Conservation (phyloP, 2,888 invertebrate genomes). For the Netelia inedita region DNA sequence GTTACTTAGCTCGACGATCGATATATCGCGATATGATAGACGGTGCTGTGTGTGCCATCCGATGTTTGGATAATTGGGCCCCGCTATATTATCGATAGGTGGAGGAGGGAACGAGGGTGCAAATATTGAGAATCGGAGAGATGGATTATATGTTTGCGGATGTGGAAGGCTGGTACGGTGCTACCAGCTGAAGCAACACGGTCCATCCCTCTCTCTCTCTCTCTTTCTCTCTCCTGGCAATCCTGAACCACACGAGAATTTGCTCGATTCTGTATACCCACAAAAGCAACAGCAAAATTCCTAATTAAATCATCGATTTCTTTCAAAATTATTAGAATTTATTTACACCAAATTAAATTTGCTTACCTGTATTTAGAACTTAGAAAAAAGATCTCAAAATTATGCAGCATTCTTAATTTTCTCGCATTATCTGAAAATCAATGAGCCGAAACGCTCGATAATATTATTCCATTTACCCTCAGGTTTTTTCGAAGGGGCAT, state of each 20-base stretch:
- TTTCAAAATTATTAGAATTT: not conserved
- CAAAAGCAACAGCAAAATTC: not conserved
- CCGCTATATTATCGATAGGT: constrained; percentile 69
- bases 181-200: constrained; percentile 69
- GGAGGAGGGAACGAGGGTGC: constrained; percentile 53
- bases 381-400: too few species aligned
- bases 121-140: constrained; percentile 70
- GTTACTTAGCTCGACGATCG: constrained; percentile 46
- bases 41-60: constrained; percentile 31
- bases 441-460: not conserved
- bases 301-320: not conserved
- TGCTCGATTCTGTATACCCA: constrained; percentile 22
- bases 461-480: constrained; percentile 6
- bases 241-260: constrained; percentile 6
- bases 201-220: constrained; percentile 24
- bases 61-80: constrained; percentile 68
- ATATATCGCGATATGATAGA: constrained; percentile 54
- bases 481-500: not conserved
- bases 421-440: constrained; percentile 2
- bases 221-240: constrained; percentile 13
- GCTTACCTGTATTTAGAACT: too few species aligned
- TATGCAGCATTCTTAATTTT: too few species aligned
- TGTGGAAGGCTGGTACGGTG: constrained; percentile 48
- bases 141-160: constrained; percentile 69
- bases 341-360: too few species aligned